phyloP scores from a whole-genome alignment of 1,140 invertebrate species.

The Drosophila miranda region DNA sequence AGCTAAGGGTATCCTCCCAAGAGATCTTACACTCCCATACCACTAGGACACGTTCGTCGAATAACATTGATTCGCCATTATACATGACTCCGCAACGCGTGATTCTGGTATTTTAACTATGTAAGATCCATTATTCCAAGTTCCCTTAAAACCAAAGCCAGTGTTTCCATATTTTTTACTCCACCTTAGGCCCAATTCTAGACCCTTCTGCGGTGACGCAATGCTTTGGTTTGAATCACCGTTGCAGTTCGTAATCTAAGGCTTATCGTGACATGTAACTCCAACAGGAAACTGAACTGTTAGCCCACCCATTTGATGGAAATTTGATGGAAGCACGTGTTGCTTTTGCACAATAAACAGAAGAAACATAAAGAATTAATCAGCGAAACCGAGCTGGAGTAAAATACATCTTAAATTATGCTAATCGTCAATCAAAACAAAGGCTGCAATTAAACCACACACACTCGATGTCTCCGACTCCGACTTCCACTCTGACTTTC shows the following conservation, averaged over 20 bases:
- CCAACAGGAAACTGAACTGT: constrained; percentile 34
- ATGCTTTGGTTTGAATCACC: constrained; percentile 23
- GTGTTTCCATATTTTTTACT: not conserved
- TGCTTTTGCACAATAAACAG: constrained; percentile 25
- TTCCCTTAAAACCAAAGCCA: too few species aligned
- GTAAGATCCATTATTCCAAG: too few species aligned
- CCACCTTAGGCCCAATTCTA: not conserved
- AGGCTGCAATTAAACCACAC: constrained; percentile 67
- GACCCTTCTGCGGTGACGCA: constrained; percentile 16
- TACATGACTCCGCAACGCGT: too few species aligned
- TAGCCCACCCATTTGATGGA: constrained; percentile 23
- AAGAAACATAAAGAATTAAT: constrained; percentile 27
- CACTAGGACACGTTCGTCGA: too few species aligned
- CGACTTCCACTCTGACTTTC: constrained; percentile 50
- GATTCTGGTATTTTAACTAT: too few species aligned
- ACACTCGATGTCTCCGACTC: constrained; percentile 9
- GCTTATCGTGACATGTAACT: constrained; percentile 18
- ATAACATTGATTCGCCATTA: too few species aligned
- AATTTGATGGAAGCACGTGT: constrained; percentile 25
- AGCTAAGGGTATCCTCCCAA: too few species aligned
- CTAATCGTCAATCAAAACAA: constrained; percentile 67
- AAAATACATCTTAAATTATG: constrained; percentile 51
- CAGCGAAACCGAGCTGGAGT: constrained; percentile 33
- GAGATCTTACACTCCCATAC: too few species aligned
- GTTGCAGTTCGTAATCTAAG: constrained; percentile 26